Evolutionary conservation across 2,113 vertebrate species (phyloP), one percentile per base, ranked within the genome.

Genomic region (Embiotoca jacksoni): DNA sequence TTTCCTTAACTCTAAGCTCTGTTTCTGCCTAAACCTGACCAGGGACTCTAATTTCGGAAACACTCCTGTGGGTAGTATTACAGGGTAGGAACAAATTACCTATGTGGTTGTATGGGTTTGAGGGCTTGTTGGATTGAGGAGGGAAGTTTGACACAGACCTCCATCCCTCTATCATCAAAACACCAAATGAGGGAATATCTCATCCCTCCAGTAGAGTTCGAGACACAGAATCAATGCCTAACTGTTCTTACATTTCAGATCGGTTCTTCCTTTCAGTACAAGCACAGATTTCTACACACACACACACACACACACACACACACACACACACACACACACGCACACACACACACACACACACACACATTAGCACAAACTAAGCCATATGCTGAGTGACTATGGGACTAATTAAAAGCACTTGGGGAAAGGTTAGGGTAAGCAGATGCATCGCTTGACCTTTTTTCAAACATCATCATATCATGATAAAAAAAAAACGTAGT

Each of bases 381-480:
- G 46, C 83, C 84, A 89, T 85, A 78, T 91, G 79, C 59, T 76
- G 68, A 61, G 58, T 82, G 81, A 80, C 78, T 57, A 68, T 79
- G 71, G 73, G 63, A 13, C 73, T 84, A 89, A 91, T 90, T 87
- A 89, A 87, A 86, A 87, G 63, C 73, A 72, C 72, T 88, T 63
- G 66, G 86, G 71, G 52, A 88, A 92, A 88, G 87, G 87, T 90
- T 78, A 76, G 58, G 60, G 11, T 33, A 75, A 81, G 68, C 79
- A 83, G 84, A 80, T 84, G 82, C 81, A 74, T 80, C 75, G 67
- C 63, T 80, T 88, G 86, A 86, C 87, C 89, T 93, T 91, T 23
- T 89, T 56, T 41, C 61, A 39, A 84, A 84, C 84, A 84, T 82
- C 70, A 86, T 86, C 83, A 81, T 58, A 81, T 49, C 59, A 87